Base-by-base conservation (phyloP, 2,888 invertebrate genomes). In the Graphium colonna region DNA sequence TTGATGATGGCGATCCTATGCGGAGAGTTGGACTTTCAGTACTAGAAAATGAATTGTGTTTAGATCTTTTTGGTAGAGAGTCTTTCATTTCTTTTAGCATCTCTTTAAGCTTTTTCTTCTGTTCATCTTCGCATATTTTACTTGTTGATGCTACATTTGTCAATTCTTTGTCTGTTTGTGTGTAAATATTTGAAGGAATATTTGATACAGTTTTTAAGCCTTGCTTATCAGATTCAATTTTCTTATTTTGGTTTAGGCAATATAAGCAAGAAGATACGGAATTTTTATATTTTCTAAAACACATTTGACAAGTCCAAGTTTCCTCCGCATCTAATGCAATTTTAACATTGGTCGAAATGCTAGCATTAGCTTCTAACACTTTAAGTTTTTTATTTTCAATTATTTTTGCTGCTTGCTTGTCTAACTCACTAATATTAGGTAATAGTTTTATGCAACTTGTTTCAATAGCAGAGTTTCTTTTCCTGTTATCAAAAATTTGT, bases 41-140 rank as follows among this genome's bases (percentile, higher is more conserved):
- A n/a, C 68, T 69, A 26, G 43, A 33, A 55, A 43, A 56, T 50
- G 45, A 55, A 50, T 69, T 82, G 28, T 80, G 76, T 60, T 90
- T 91, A 17, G 90, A 73, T 62, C 91, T 90, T 68, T 92, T 93
- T 0, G 94, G 93, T 56, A 95, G 78, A 9, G 94, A 94, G 73
- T 94, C 92, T 77, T 94, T 94, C 93, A 94, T 94, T 84, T 94
- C 94, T 67, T 94, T 94, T 58, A 94, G 75, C 91, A 94, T 93
- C 77, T 93, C 93, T 71, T 92, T 92, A 21, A 94, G 78, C 70
- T 90, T 91, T 68, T 91, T 91, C 67, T 91, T 91, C 64, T 92
- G 92, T 61, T 91, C 84, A 8, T 48, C 49, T 49, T 31, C 57
- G 39, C 56, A 56, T 36, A 21, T 33, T 50, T 60, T 64, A 45